Evolutionary conservation across 2,888 invertebrate species (phyloP).

Genomic region (Brachynemurus nebulosus): DNA sequence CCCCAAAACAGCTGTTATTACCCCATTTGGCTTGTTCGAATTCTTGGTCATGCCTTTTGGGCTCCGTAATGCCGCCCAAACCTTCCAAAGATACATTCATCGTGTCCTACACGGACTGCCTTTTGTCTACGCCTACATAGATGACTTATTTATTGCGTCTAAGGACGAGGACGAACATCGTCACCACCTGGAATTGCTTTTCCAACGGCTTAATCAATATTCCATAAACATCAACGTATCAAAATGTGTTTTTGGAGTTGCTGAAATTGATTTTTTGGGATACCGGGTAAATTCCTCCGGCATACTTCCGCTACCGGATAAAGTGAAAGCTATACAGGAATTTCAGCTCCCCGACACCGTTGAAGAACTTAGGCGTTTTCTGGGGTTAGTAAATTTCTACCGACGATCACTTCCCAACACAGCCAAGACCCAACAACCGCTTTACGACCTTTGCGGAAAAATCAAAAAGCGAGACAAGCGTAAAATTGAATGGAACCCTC

Average conservation of each 20-base stretch:
- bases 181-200: too few species aligned
- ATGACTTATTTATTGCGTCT: too few species aligned
- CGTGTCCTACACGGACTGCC: neutral
- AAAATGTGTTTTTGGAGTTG: neutral
- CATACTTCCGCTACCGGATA: too few species aligned
- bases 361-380: neutral
- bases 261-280: neutral
- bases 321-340: too few species aligned
- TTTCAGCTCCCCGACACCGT: neutral
- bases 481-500: too few species aligned
- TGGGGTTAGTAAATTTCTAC: too few species aligned
- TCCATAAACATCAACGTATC: neutral
- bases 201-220: neutral
- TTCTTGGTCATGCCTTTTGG: conserved; percentile 25
- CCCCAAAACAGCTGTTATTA: conserved; percentile 26
- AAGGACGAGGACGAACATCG: too few species aligned
- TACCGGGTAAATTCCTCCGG: neutral
- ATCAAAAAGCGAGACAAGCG: too few species aligned
- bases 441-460: too few species aligned
- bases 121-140: neutral
- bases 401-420: too few species aligned
- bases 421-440: too few species aligned
- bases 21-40: too few species aligned
- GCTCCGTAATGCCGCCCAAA: conserved; percentile 21
- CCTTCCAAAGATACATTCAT: conserved; percentile 15